phyloP scores from a whole-genome alignment of 2,113 vertebrate species.

The Pterocles gutturalis region DNA sequence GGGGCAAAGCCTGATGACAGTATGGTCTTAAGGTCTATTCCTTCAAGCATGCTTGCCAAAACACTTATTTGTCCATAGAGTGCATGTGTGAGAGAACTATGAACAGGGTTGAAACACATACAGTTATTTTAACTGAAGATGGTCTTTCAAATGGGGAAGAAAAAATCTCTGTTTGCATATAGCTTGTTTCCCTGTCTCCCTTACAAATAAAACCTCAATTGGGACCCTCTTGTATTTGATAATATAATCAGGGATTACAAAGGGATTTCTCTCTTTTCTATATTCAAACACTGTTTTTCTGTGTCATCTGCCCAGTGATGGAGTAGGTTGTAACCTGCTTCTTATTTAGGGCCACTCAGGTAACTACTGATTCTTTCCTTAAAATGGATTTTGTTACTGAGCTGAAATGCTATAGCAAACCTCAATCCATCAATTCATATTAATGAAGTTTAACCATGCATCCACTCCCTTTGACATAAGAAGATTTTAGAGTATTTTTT shows the following conservation, averaged over 20 bases:
- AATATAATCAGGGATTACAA: neutral
- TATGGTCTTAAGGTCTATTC: neutral
- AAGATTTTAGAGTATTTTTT: neutral
- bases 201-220: neutral
- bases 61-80: neutral
- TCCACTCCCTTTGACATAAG: neutral
- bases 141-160: neutral
- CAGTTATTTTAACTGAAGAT: neutral
- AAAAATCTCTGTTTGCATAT: neutral
- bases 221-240: neutral
- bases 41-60: neutral
- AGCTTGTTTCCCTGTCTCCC: neutral
- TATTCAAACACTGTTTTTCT: neutral
- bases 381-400: neutral
- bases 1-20: neutral
- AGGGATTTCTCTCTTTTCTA: neutral
- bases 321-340: neutral
- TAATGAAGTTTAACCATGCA: neutral
- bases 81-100: neutral
- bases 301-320: neutral
- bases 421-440: neutral
- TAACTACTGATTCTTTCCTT: neutral
- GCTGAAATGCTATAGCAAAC: neutral
- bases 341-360: neutral
- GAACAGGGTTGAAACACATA: neutral